phyloP scores from a whole-genome alignment of 1,140 invertebrate genomes.

The Gonioctena quinquepunctata region DNA sequence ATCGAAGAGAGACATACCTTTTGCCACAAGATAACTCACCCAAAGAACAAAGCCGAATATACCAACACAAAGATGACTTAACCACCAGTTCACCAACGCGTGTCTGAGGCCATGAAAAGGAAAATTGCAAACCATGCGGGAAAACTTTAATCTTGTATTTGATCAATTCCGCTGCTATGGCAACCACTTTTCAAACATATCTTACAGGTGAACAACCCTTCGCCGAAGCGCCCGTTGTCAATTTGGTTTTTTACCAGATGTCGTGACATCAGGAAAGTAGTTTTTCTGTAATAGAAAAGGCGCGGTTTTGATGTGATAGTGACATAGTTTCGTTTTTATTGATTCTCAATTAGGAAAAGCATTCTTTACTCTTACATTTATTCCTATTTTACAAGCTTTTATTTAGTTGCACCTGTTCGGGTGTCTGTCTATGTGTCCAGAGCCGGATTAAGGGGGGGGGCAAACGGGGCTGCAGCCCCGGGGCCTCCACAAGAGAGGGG shows the following conservation, averaged over 20 bases:
- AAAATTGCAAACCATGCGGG: slow-evolving; percentile 33
- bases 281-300: too few species aligned
- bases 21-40: background rate
- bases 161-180: slow-evolving; percentile 41
- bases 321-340: too few species aligned
- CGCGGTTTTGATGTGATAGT: too few species aligned
- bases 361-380: too few species aligned
- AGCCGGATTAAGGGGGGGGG: too few species aligned
- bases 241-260: background rate
- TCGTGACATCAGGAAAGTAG: background rate
- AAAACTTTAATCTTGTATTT: slow-evolving; percentile 42
- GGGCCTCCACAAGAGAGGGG: too few species aligned
- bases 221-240: background rate
- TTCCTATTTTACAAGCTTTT: too few species aligned
- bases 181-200: slow-evolving; percentile 42
- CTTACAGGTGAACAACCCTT: slow-evolving; percentile 38
- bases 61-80: background rate
- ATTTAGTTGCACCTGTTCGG: too few species aligned
- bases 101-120: slow-evolving; percentile 20
- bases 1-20: too few species aligned
- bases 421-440: too few species aligned
- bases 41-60: background rate
- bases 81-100: background rate
- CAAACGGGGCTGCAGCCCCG: too few species aligned
- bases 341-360: too few species aligned